Base-by-base conservation (phyloP, 1,140 invertebrate genomes). In the Campoletis sonorensis region DNA sequence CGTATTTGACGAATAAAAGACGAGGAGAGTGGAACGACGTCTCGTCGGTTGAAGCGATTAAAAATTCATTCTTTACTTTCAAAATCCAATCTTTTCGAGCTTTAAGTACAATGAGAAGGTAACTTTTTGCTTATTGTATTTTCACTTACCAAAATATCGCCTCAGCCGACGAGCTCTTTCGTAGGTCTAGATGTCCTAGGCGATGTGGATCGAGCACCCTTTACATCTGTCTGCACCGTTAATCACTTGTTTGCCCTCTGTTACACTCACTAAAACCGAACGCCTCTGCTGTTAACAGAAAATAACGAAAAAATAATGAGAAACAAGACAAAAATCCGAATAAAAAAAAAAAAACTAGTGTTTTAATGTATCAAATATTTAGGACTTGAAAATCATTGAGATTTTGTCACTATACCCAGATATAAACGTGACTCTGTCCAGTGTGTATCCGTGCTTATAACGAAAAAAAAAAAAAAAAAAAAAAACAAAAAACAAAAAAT, bases 151-250 rank as follows among this genome's bases (percentile, higher is more conserved):
- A 10, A 33, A 30, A 33, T 68, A 58, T 78, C 76, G 79, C 76
- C 79, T 83, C 80, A 77, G 54, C 68, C 75, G 75, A 4, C 18
- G 67, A 70, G 75, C 33, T 75, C 3, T 71, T 79, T 37, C 75
- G 79, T 83, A 81, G 79, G 78, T 81, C 76, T 90, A 87, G 89
- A 91, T 88, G 90, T 91, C 86, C 87, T 90, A 89, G 90, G 88
- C 85, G 86, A 89, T 89, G 87, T 90, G 89, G 87, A 90, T 87
- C 88, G 88, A 88, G 88, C 90, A 92, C 90, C 88, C 88, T 90
- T 90, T 88, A 86, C 84, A 91, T 89, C 89, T 88, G 87, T 90
- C 88, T 90, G 91, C 90, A 92, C 91, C 87, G 87, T 86, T 89
- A 85, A 83, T 88, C 88, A 91, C 88, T 91, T 91, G 88, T 91